Evolutionary conservation across 2,888 invertebrate species (phyloP).

Genomic region (Ypsolopha scabrella): DNA sequence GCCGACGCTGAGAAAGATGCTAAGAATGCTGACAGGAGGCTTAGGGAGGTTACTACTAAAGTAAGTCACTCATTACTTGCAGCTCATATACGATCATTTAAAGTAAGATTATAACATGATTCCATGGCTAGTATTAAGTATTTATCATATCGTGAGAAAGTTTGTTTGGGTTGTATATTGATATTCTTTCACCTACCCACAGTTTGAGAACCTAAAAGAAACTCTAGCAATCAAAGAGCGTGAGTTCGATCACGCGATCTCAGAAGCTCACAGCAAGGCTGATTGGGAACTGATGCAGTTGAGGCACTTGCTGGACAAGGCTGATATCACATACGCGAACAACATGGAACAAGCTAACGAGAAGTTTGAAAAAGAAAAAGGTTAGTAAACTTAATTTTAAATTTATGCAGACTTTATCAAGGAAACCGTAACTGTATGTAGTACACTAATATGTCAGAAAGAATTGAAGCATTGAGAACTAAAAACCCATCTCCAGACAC

Average conservation of each 20-base stretch:
- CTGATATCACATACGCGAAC: constrained; percentile 80
- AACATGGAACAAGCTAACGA: constrained; percentile 76
- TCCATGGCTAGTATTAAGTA: not conserved
- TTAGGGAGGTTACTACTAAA: constrained; percentile 42
- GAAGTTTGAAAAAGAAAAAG: constrained; percentile 75
- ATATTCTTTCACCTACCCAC: constrained; percentile 12
- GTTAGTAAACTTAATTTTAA: constrained; percentile 40
- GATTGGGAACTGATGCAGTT: constrained; percentile 79
- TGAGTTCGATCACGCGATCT: constrained; percentile 61
- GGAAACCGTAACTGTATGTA: too few species aligned
- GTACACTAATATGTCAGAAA: too few species aligned
- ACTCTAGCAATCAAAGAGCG: constrained; percentile 75
- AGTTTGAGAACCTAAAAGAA: constrained; percentile 77
- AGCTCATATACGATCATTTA: too few species aligned
- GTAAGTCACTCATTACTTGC: constrained; percentile 21
- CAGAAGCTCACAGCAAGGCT: constrained; percentile 73
- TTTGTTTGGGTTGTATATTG: not conserved
- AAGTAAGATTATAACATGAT: not conserved
- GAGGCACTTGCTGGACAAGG: constrained; percentile 77
- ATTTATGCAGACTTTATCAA: not conserved
- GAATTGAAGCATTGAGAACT: too few species aligned
- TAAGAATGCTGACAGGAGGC: constrained; percentile 41
- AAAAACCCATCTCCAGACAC: too few species aligned
- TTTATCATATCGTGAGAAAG: not conserved
- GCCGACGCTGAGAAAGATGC: constrained; percentile 39